These are phyloP conservation scores for Ceyx margarethae DNA, from an alignment of 2,113 vertebrate species.

Conservation along the genomic window DNA sequence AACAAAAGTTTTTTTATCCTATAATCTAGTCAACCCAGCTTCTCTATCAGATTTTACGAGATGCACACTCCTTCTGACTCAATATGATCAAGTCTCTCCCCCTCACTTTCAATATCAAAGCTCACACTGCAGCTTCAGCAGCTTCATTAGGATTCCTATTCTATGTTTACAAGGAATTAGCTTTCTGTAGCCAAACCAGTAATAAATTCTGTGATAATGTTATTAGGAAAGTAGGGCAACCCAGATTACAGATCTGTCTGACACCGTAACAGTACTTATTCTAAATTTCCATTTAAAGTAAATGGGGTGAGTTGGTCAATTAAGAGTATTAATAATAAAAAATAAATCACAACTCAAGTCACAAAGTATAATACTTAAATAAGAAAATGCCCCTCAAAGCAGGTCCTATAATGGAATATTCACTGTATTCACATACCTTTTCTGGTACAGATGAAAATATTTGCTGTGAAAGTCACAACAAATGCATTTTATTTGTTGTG, in stretches of 20 bases:
- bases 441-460: neutral
- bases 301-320: neutral
- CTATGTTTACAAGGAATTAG: slow-evolving; percentile 34
- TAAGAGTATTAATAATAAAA: neutral
- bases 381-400: neutral
- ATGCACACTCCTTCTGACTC: neutral
- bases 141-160: slow-evolving; percentile 29
- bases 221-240: neutral
- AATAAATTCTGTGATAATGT: slow-evolving; percentile 23
- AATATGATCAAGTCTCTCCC: neutral
- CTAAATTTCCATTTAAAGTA: neutral
- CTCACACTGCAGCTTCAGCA: neutral
- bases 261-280: neutral
- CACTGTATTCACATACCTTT: neutral
- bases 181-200: slow-evolving; percentile 6
- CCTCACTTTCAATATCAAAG: neutral
- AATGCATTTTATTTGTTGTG: neutral
- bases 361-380: neutral
- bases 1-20: neutral
- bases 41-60: neutral
- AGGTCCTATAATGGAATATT: neutral
- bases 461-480: neutral
- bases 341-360: neutral
- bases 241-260: neutral
- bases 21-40: neutral